These are phyloP conservation scores for Periplaneta americana DNA, from an alignment of 1,140 invertebrate species.

Conservation along the genomic window DNA sequence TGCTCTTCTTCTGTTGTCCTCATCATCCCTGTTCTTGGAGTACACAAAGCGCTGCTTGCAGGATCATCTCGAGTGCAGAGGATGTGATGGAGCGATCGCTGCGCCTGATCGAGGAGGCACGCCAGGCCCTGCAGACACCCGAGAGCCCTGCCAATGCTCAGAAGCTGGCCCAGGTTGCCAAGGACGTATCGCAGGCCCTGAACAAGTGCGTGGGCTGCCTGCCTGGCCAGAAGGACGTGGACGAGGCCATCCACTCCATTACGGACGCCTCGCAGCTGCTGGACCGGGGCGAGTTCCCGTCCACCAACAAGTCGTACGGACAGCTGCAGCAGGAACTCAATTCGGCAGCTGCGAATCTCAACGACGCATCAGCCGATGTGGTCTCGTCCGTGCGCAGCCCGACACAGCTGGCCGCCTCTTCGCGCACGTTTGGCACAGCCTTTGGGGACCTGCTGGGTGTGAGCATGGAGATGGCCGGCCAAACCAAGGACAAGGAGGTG, in stretches of 20 bases:
- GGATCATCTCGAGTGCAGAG: constrained; percentile 65
- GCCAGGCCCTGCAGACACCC: constrained; percentile 55
- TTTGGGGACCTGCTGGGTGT: constrained; percentile 71
- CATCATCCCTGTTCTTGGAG: too few relatives aligned
- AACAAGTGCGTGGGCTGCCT: constrained; percentile 70
- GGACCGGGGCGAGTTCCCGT: constrained; percentile 63
- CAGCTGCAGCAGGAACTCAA: constrained; percentile 83
- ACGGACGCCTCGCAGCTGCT: constrained; percentile 68
- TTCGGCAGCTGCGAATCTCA: constrained; percentile 73
- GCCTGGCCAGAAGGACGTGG: constrained; percentile 85
- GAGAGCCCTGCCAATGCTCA: constrained; percentile 50
- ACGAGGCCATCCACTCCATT: constrained; percentile 78
- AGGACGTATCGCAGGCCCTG: constrained; percentile 53
- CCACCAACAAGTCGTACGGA: constrained; percentile 56
- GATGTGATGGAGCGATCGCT: constrained; percentile 74
- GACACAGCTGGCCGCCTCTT: constrained; percentile 63
- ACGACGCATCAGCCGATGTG: constrained; percentile 74
- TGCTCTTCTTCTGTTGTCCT: too few relatives aligned
- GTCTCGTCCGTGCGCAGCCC: constrained; percentile 62
- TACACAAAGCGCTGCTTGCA: too few relatives aligned
- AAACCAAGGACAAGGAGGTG: constrained; percentile 63
- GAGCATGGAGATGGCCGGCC: constrained; percentile 78
- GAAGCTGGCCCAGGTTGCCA: constrained; percentile 55
- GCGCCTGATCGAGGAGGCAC: constrained; percentile 72
- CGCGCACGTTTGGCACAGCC: constrained; percentile 63